Conservation (phyloP, 2,797 vertebrate genomes). For the Onychomys torridus region DNA sequence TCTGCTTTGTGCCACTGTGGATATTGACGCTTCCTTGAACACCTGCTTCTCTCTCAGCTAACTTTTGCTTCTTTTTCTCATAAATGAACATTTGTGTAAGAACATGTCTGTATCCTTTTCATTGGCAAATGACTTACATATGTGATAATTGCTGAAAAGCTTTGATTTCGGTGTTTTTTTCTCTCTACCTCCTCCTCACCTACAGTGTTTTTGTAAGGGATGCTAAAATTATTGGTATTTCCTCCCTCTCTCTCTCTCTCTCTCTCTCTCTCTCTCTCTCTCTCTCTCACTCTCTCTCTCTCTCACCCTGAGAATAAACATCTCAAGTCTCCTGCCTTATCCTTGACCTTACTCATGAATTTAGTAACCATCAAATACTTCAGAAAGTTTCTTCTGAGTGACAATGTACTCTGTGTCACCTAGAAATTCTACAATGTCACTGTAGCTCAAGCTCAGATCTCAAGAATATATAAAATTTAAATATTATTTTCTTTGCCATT, state of each 20-base stretch:
- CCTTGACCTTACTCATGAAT: not conserved
- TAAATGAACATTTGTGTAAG: not conserved
- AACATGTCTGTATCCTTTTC: not conserved
- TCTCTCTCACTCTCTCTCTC: not conserved
- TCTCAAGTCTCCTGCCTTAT: not conserved
- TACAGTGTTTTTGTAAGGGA: not conserved
- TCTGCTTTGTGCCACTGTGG: not conserved
- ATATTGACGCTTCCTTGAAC: not conserved
- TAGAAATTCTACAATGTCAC: not conserved
- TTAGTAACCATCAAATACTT: not conserved
- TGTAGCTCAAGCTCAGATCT: not conserved
- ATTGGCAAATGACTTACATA: not conserved
- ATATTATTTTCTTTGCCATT: not conserved
- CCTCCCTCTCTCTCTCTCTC: not conserved
- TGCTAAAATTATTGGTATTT: not conserved
- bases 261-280: not conserved
- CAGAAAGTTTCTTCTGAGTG: not conserved
- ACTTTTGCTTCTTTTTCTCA: not conserved
- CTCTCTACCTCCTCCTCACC: accelerated
- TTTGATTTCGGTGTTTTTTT: not conserved
- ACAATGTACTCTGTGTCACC: not conserved
- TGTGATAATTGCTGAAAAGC: not conserved
- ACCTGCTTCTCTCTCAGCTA: not conserved
- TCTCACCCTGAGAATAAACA: accelerated
- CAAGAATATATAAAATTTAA: not conserved